These are phyloP conservation scores for Leucoptera coffeella DNA, from an alignment of 2,888 invertebrate species.

Conservation along the genomic window DNA sequence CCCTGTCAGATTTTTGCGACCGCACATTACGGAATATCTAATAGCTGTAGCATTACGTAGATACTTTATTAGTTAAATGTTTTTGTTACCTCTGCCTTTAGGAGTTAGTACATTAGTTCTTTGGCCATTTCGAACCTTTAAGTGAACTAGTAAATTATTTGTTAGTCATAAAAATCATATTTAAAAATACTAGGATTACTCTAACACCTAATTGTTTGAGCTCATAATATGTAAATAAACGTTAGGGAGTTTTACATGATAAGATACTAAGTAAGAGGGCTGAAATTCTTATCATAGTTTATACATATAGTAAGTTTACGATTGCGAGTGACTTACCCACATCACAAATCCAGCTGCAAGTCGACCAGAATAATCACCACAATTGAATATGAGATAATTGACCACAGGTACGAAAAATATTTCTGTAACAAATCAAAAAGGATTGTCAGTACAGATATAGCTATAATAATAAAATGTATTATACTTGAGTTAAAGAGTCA, in stretches of 20 bases:
- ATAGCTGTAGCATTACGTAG: too few species aligned
- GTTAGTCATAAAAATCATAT: too few species aligned
- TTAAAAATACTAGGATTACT: too few species aligned
- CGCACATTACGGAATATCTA: too few species aligned
- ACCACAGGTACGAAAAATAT: slow-evolving; percentile 87
- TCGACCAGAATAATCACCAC: slow-evolving; percentile 83
- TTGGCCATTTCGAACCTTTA: too few species aligned
- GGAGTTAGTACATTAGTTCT: too few species aligned
- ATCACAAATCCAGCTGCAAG: slow-evolving; percentile 69
- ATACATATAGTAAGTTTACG: neutral
- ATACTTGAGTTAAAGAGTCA: neutral
- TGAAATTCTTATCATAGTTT: neutral
- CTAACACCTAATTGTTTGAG: too few species aligned
- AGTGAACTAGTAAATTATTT: too few species aligned
- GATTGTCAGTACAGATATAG: neutral
- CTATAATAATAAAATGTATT: neutral
- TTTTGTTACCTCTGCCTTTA: too few species aligned
- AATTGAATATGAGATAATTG: slow-evolving; percentile 85
- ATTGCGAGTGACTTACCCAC: slow-evolving; percentile 46
- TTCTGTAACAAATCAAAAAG: slow-evolving; percentile 52
- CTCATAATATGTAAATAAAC: neutral
- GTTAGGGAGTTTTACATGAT: neutral
- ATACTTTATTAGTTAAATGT: too few species aligned
- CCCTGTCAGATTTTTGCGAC: neutral
- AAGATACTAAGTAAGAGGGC: neutral